Base-by-base conservation (phyloP, 2,113 vertebrate genomes). In the Pelobates fuscus region DNA sequence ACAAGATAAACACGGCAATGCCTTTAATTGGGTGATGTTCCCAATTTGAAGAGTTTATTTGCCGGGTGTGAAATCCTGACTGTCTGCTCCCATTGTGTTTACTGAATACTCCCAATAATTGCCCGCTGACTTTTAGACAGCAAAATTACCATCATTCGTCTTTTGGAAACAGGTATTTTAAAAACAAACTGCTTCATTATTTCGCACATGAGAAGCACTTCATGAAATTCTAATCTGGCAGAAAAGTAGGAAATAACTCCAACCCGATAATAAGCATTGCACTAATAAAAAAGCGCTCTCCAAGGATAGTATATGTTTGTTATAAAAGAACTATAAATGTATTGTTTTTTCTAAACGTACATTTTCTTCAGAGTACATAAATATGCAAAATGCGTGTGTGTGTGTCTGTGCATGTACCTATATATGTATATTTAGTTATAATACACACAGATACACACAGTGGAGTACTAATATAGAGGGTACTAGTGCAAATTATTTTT, bases 71-170 rank as follows among this genome's bases (percentile, higher is more conserved):
- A 37, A 63, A 18, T 32, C 17, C 11, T 5, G 24, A 5, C 11
- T 60, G 58, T 60, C 58, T 3, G 24, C 6, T 8, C 58, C 32
- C 29, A 32, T 63, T 63, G 60, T 63, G 60, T 37, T 63, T 63
- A n/a, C 60, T 37, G 60, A 20, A 63, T 32, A 15, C 27, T 63
- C 29, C 15, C 27, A 37, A 21, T 29, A 63, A 63, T 63, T 20
- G 27, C 60, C 60, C 15, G 29, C 60, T 63, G 60, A 27, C 60
- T 63, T 23, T 11, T 8, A 30, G 27, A 30, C 10, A 32, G 29
- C 24, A 20, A 63, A 63, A 63, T 63, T 63, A 63, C 60, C 17
- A n/a, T 63, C 29, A 18, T 63, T 21, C 29, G 20, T 63, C 60
- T 37, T 55, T 37, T 21, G n/a, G 27, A 20, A 37, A 37, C 60